Evolutionary conservation across 2,888 invertebrate species (phyloP), one percentile per base, ranked within the genome.

Genomic region (Pyralis farinalis): DNA sequence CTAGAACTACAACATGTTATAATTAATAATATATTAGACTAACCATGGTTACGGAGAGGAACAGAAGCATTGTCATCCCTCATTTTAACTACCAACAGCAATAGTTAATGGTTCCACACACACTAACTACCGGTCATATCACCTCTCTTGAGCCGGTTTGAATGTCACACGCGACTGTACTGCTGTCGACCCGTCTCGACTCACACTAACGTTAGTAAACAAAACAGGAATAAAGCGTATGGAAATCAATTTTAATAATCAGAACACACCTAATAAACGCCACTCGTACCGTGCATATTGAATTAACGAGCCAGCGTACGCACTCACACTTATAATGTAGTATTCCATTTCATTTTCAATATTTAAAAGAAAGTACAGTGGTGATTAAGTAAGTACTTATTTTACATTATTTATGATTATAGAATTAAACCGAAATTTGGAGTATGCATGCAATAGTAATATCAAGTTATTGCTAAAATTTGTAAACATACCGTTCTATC

Each of bases 31-130:
- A 9, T n/a, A 35, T 35, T 29, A 42, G 22, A 44, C 46, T 37
- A 29, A 49, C 49, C 49, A 38, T 39, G 22, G 7, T 12, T 12
- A 25, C 33, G 43, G 9, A 49, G 49, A 9, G 46, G 44, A 7
- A 39, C 21, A 12, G 44, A 29, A 25, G 46, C 44, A 33, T 34
- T 49, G 8, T 49, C 44, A 37, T 35, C 37, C 37, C 39, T 40
- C 47, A 48, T 48, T 39, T 30, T 44, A 16, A 28, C 29, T 29
- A 35, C 4, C 7, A 42, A 42, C 43, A 40, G 25, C 25, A 25
- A 25, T 8, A 2, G 7, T n/a, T 25, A 25, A 25, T 8, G 7
- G 7, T n/a, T 25, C 3, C 8, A 25, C 7, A n/a, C 25, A 7
- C 7, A 25, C 25, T 25, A 25, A 25, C 25, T 25, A n/a, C 25